phyloP scores from a whole-genome alignment of 1,140 invertebrate genomes.

The Caenorhabditis inopinata region DNA sequence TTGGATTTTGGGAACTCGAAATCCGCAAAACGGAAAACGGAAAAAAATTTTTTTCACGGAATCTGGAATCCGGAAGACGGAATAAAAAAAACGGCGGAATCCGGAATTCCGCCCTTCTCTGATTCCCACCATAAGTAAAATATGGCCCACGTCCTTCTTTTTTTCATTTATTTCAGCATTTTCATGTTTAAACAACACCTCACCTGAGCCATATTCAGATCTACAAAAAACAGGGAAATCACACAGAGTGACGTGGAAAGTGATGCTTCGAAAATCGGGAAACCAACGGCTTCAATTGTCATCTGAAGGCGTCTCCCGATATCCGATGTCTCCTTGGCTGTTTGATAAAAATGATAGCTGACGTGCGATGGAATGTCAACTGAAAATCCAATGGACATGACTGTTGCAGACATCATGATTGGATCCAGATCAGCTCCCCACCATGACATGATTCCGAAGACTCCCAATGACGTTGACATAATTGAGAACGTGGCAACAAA shows the following conservation, averaged over 20 bases:
- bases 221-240: conserved; percentile 79
- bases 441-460: conserved; percentile 67
- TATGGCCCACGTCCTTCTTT: too few relatives aligned
- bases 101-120: too few relatives aligned
- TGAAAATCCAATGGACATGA: conserved; percentile 69
- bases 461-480: conserved; percentile 61
- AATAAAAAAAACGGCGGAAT: too few relatives aligned
- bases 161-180: conserved; percentile 48
- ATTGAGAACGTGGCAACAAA: conserved; percentile 62
- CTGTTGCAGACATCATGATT: conserved; percentile 68
- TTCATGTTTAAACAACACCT: conserved; percentile 69
- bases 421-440: conserved; percentile 67
- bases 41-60: too few relatives aligned
- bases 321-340: conserved; percentile 16
- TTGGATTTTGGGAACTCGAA: too few relatives aligned
- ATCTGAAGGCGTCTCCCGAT: conserved; percentile 23
- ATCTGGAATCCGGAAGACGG: too few relatives aligned
- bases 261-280: conserved; percentile 92
- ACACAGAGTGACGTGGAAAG: conserved; percentile 87
- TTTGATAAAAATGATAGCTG: conserved; percentile 69
- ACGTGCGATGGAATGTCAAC: conserved; percentile 69
- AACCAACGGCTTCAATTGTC: conserved; percentile 76
- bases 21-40: too few relatives aligned
- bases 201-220: conserved; percentile 80
- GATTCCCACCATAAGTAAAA: too few relatives aligned